phyloP scores from a whole-genome alignment of 2,113 vertebrate species.

The Panthera tigris region DNA sequence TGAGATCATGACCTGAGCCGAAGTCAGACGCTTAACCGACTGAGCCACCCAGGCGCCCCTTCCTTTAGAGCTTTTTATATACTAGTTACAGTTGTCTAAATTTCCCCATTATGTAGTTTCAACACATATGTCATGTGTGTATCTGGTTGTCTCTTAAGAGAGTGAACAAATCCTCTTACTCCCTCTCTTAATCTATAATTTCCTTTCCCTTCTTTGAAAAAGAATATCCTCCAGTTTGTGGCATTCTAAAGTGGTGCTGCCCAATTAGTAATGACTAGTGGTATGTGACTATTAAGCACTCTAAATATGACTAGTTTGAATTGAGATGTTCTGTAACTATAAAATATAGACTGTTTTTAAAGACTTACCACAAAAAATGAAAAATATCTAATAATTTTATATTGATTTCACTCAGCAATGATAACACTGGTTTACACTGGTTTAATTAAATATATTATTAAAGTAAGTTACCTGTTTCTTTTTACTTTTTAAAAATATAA shows the following conservation, averaged over 20 bases:
- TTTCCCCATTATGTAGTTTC: not conserved
- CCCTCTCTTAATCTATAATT: not conserved
- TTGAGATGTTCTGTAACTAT: not conserved
- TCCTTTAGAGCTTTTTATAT: not conserved
- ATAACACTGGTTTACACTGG: not conserved
- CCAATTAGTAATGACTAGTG: not conserved
- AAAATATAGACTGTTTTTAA: not conserved
- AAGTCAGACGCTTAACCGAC: too few species aligned
- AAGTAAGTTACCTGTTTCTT: not conserved
- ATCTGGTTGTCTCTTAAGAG: not conserved
- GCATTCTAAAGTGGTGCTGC: not conserved
- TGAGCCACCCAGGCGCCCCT: too few species aligned
- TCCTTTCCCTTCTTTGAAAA: not conserved
- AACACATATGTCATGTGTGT: not conserved
- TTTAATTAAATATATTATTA: not conserved
- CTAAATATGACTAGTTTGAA: not conserved
- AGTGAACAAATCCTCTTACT: not conserved
- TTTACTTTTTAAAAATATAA: not conserved
- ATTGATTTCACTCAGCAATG: not conserved
- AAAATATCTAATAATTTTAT: not conserved
- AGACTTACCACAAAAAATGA: not conserved
- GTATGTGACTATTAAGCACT: not conserved
- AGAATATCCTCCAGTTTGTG: not conserved
- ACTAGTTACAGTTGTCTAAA: not conserved
- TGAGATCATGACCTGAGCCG: too few species aligned